phyloP scores from a whole-genome alignment of 1,140 invertebrate species.

The Trissolcus basalis region DNA sequence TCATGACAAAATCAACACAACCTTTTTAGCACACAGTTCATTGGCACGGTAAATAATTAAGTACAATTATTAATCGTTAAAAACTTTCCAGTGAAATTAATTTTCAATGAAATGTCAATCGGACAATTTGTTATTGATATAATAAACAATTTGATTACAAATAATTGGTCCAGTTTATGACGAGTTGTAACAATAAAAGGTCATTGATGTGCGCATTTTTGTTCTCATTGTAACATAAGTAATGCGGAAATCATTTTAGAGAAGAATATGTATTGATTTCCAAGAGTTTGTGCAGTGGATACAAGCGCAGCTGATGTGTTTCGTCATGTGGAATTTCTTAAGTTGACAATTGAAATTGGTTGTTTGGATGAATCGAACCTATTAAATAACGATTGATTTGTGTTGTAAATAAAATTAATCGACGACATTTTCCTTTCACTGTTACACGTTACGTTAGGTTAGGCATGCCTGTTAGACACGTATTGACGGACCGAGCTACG shows the following conservation, averaged over 20 bases:
- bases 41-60: too few species aligned
- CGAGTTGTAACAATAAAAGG: too few species aligned
- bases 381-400: not conserved
- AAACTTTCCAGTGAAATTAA: too few species aligned
- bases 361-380: not conserved
- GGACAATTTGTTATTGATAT: too few species aligned
- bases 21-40: too few species aligned
- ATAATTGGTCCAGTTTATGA: too few species aligned
- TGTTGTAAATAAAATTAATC: slow-evolving; percentile 30
- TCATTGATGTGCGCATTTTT: not conserved
- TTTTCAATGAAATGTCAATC: too few species aligned
- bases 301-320: not conserved
- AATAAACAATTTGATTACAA: too few species aligned
- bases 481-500: slow-evolving; percentile 45
- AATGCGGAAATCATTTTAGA: slow-evolving; percentile 17
- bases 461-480: slow-evolving; percentile 35
- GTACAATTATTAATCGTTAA: too few species aligned
- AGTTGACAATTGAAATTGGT: not conserved
- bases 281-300: not conserved
- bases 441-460: slow-evolving; percentile 35
- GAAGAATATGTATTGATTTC: slow-evolving; percentile 38
- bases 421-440: slow-evolving; percentile 9
- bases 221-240: not conserved
- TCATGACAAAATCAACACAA: too few species aligned
- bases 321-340: not conserved